Evolutionary conservation across 1,140 invertebrate species (phyloP), one percentile per base, ranked within the genome.

Genomic region (Sesamia nonagrioides): DNA sequence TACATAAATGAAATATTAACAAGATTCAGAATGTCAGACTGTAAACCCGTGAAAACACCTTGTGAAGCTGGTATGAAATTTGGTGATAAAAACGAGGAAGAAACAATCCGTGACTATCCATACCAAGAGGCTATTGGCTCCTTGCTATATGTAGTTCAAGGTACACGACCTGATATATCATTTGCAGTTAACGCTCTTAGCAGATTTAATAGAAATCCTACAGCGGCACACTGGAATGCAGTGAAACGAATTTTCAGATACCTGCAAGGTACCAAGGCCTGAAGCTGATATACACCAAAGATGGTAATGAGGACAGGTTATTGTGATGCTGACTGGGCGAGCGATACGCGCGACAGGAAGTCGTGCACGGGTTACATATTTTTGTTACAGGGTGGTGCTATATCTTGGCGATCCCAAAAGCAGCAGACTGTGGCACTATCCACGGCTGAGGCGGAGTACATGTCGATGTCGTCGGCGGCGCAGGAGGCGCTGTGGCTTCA

Each of bases 161-260:
- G 48, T 33, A 87, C 84, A 2, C 50, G 82, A 58, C 87, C 87
- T n/a, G 87, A 85, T 48, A 85, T 88, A 54, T 63, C 79, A 8
- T 87, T 78, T 84, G 71, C 79, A 42, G 84, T 86, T 0, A 87
- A 85, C 21, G 77, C 61, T 50, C 15, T 88, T 15, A 86, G 79
- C 27, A 82, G 73, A 81, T 87, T 27, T 74, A 85, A 84, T 54
- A 77, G 66, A 37, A 21, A 84, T 6, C 84, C 84, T 21, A 82
- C 2, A 0, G n/a, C 54, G 42, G 42, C 13, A 68, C 87, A 88
- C 42, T 86, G 79, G 86, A 37, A n/a, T 42, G 82, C 84, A 56
- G 54, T 85, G 1, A 88, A 88, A 52, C 72, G 83, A 79, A 56
- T 88, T 0, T 77, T 87, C 0, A 80, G 83, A 71, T 88, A 88